Base-by-base conservation (phyloP, 2,888 invertebrate species). In the Sialis lutaria region DNA sequence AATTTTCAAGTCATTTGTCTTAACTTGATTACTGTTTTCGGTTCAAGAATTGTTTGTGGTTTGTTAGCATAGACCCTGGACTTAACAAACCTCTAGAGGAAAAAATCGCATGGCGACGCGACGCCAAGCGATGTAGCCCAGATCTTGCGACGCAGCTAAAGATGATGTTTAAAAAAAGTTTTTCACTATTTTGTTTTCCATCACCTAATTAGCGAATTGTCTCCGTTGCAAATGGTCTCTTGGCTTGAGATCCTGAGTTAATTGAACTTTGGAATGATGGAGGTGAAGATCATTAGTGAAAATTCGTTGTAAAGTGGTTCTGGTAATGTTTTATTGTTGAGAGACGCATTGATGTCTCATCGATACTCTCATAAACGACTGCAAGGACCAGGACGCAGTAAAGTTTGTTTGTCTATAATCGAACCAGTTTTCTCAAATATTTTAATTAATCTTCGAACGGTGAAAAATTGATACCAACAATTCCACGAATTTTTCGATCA, bases 11-110 rank as follows among this genome's bases (percentile, higher is more conserved):
- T 22, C 22, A 22, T 2, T 22, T 8, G 35, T 2, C 35, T 35
- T 4, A 35, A n/a, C 47, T 48, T 48, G 40, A n/a, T 35, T 35
- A 3, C 35, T 35, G 35, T 35, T n/a, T 35, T 35, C 9, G 4
- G 35, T n/a, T 35, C 35, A n/a, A 4, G n/a, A 35, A 35, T 35
- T 35, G 35, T 35, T 35, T 35, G 8, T 35, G 35, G 35, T 35
- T 35, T 35, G 35, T n/a, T 35, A n/a, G 3, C 8, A 35, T 35
- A 35, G 35, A 35, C 35, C 2, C 4, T 35, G n/a, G 35, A 35
- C n/a, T 3, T 35, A 2, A 35, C 35, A 35, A 35, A 35, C 2
- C 8, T 4, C 8, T n/a, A 35, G 9, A 35, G n/a, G n/a, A 35
- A 35, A n/a, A 35, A 35, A 9, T 35, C 2, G n/a, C 9, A 35